Percentiles rank a stretch among this genome's conserved stretches.
phyloP scores from a whole-genome alignment of 2,113 vertebrate genomes.

The Podiceps cristatus region DNA sequence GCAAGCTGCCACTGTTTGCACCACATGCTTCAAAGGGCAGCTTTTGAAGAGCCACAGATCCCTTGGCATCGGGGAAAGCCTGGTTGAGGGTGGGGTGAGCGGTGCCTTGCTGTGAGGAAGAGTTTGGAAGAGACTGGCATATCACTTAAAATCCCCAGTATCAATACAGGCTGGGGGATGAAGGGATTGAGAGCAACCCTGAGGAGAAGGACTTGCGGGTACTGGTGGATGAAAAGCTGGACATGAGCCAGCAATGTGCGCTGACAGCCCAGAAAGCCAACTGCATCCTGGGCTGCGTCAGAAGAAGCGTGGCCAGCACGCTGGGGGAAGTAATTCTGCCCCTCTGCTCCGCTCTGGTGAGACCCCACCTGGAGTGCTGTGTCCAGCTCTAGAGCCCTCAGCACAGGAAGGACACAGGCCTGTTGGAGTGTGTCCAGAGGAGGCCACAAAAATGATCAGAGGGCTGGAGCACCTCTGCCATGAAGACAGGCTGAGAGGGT shows the following conservation, averaged over 20 bases:
- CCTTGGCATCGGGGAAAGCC: neutral
- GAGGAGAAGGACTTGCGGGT: neutral
- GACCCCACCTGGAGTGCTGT: no score
- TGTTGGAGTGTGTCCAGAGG: no score
- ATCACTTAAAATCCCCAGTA: neutral
- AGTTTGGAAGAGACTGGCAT: neutral
- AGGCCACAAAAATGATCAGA: no score
- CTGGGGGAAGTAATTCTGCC: no score
- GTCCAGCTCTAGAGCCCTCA: no score
- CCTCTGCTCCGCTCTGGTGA: no score
- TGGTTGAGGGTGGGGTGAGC: neutral
- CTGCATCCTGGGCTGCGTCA: neutral
- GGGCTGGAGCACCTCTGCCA: neutral
- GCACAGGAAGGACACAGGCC: no score
- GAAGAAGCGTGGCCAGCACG: neutral
- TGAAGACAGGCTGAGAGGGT: neutral
- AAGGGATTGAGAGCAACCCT: neutral
- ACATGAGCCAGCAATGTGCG: accelerated
- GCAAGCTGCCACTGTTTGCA: neutral
- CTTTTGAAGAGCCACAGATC: neutral
- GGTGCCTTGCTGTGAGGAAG: neutral
- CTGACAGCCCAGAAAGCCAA: neutral
- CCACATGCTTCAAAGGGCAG: neutral
- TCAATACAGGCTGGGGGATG: neutral
- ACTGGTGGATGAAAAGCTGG: neutral